Evolutionary conservation across 2,888 invertebrate species (phyloP), one percentile per base, ranked within the genome.

Genomic region (Lottia gigantea): DNA sequence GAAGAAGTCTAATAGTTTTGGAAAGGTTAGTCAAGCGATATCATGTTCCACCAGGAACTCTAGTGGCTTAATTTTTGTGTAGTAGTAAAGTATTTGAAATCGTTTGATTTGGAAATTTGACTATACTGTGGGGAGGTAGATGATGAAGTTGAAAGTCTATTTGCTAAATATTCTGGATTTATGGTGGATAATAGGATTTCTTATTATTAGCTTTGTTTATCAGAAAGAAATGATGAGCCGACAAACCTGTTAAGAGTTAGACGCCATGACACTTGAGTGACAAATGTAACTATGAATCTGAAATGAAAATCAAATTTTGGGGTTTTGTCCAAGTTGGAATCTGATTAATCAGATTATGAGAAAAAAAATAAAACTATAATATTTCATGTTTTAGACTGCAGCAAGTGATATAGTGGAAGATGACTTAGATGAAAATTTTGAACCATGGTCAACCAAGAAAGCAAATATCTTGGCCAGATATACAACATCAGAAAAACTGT

Each of bases 401-500:
- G 61, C 61, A 61, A 12, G 25, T 23, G 61, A 40, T 40, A 40
- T 11, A 40, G 40, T 6, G 40, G 71, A 65, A 64, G 75, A 73
- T 74, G 79, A 76, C 0, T 67, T 82, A 55, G 84, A 84, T 77
- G 85, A 84, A 8, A 80, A 82, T 6, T 86, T 93, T 76, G 93
- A 94, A 85, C 92, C 93, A 16, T 98, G 98, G 98, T 91, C 91
- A 76, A 89, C 91, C 0, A 93, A 93, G 82, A 92, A 94, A 77
- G 87, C 92, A 64, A 91, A 91, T n/a, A 96, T 98, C 85, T 91
- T 98, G 15, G 93, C 92, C 79, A 95, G 94, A 88, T 98, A 94
- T 84, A 97, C 96, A 46, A 98, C 98, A 68, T 95, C 94, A 15
- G 97, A 97, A 89, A 96, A 95, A 86, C 89, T 98, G 45, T 94